A percentile compares a stretch with the other conserved stretches of the same genome.
Evolutionary conservation across 2,797 vertebrate species (phyloP).

Genomic region (Gymnodraco acuticeps): DNA sequence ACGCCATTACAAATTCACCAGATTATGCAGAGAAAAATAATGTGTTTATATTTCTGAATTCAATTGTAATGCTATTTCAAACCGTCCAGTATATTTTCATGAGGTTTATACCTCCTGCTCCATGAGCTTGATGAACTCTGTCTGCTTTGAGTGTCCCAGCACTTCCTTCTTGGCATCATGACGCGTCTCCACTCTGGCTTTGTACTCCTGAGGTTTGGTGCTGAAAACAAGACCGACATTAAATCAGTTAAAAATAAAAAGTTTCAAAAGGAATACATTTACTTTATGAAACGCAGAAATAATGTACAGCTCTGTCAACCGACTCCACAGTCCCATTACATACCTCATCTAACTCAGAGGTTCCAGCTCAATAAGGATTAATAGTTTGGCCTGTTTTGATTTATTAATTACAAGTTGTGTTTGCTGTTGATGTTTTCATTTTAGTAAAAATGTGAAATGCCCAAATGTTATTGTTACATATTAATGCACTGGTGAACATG

Average conservation of each 20-base stretch:
- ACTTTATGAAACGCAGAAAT: neutral
- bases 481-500: neutral
- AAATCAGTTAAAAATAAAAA: neutral
- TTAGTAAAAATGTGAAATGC: neutral
- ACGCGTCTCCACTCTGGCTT: constrained; percentile 86
- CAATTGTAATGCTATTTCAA: too few relatives aligned
- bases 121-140: constrained; percentile 88
- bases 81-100: too few relatives aligned
- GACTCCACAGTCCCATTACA: neutral
- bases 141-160: constrained; percentile 90
- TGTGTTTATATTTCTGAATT: too few relatives aligned
- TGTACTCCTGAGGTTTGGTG: constrained; percentile 89
- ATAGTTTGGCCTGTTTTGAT: neutral
- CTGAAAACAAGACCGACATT: constrained; percentile 70
- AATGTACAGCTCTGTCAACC: neutral
- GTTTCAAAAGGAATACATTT: neutral
- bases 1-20: neutral
- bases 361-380: neutral
- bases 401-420: neutral
- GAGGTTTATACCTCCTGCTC: constrained; percentile 87
- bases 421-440: neutral
- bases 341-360: neutral
- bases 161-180: constrained; percentile 85
- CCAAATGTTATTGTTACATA: too few relatives aligned
- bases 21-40: neutral